These are phyloP conservation scores for Macquaria ambigua DNA, from an alignment of 2,113 vertebrate species.

Conservation along the genomic window DNA sequence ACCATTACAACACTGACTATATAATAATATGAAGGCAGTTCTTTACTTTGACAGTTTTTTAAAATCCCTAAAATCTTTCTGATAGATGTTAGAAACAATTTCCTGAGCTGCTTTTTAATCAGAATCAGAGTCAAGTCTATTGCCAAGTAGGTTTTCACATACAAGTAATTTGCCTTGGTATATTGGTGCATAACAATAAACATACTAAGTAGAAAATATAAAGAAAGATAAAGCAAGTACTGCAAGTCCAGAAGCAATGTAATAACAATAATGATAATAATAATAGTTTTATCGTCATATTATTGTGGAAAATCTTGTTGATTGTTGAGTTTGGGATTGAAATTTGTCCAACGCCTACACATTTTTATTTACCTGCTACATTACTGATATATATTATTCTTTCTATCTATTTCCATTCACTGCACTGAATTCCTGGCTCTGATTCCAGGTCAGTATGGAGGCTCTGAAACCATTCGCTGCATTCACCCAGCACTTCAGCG, in stretches of 20 bases:
- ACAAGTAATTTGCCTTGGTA: too few species aligned
- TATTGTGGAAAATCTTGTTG: not conserved
- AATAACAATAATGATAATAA: too few species aligned
- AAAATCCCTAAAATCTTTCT: not conserved
- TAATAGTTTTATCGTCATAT: too few species aligned
- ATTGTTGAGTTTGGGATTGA: not conserved
- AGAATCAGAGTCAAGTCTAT: too few species aligned
- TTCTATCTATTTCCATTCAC: not conserved
- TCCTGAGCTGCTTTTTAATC: not conserved
- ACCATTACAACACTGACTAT: not conserved
- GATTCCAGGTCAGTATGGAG: slow-evolving; percentile 84
- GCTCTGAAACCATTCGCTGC: slow-evolving; percentile 84
- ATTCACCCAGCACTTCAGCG: slow-evolving; percentile 89
- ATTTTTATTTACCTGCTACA: not conserved
- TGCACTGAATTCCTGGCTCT: not conserved
- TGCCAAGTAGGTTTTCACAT: too few species aligned
- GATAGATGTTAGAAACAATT: not conserved
- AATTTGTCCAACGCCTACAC: not conserved
- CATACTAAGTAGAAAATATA: too few species aligned
- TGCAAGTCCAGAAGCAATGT: too few species aligned
- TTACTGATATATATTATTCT: not conserved
- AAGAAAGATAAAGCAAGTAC: too few species aligned
- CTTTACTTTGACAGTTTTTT: not conserved
- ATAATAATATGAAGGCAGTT: not conserved
- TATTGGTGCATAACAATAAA: too few species aligned